Conservation (phyloP, 2,888 invertebrate genomes). For the Trachelus iudaicus region DNA sequence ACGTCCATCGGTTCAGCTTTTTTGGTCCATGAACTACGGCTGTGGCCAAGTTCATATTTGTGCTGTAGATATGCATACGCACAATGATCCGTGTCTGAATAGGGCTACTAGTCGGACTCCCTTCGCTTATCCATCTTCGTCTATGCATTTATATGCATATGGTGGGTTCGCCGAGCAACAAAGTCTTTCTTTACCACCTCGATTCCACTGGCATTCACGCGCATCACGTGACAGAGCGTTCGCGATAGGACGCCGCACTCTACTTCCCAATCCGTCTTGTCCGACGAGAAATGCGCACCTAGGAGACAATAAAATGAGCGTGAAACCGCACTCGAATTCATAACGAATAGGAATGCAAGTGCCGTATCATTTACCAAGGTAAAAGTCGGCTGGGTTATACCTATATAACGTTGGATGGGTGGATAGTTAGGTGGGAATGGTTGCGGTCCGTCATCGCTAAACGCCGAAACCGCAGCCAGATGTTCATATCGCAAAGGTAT, state of each 20-base stretch:
- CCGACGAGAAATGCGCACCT: background rate
- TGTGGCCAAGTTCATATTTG: background rate
- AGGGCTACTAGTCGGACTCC: background rate
- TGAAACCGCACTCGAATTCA: background rate
- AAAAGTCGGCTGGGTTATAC: background rate
- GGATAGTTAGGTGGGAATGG: background rate
- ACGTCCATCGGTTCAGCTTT: background rate
- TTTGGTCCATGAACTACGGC: background rate
- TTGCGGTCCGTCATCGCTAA: constrained; percentile 54
- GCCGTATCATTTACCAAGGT: background rate
- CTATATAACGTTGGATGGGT: background rate
- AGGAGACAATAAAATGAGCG: background rate
- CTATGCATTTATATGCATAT: background rate
- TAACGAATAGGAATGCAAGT: background rate
- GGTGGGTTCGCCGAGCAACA: background rate
- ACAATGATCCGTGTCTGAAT: background rate
- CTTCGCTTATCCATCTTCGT: background rate
- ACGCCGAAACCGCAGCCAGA: constrained; percentile 60
- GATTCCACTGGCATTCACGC: background rate
- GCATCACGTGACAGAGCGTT: background rate
- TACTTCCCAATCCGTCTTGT: background rate
- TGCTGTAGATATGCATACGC: background rate
- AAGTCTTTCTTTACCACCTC: background rate
- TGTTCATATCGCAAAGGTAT: constrained; percentile 41
- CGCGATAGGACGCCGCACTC: background rate